phyloP scores from a whole-genome alignment of 2,113 vertebrate species.

The Poeciliopsis turrubarensis region DNA sequence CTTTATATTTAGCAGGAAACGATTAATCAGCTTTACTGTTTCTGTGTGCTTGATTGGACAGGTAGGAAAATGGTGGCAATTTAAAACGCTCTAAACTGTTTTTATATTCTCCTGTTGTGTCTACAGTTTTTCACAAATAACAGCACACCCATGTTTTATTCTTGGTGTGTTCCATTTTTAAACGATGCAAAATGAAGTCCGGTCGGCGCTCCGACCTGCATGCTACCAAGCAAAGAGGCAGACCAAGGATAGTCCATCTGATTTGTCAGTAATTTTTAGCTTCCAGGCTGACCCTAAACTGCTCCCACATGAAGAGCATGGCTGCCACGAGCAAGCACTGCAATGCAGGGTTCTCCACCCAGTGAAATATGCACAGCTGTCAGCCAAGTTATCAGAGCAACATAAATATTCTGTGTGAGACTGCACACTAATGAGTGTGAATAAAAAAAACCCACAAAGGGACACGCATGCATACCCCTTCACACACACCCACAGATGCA shows the following conservation, averaged over 20 bases:
- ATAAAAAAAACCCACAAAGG: background rate
- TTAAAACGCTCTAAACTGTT: background rate
- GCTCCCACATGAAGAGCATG: conserved; percentile 43
- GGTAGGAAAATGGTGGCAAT: background rate
- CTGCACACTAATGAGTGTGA: conserved; percentile 14
- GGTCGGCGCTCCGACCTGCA: conserved; percentile 2
- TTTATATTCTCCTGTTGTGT: background rate
- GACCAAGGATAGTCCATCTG: conserved; percentile 6
- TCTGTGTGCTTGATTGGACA: conserved; percentile 16
- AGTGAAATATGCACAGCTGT: conserved; percentile 69
- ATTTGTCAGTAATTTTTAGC: conserved; percentile 46
- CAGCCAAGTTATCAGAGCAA: conserved; percentile 41
- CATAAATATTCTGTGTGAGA: conserved; percentile 33
- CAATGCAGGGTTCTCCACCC: conserved; percentile 70
- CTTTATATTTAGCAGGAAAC: conserved; percentile 1
- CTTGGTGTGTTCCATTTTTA: conserved; percentile 11
- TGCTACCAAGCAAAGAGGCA: background rate
- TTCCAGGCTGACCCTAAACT: conserved; percentile 50
- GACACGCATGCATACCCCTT: background rate
- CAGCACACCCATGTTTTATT: background rate
- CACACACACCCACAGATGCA: conserved; percentile 17
- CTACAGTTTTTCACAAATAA: background rate
- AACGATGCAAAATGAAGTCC: conserved; percentile 9
- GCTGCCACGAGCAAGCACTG: conserved; percentile 57
- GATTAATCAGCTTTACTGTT: conserved; percentile 3